These are phyloP conservation scores for Chamaedrilus cognettii DNA, from an alignment of 2,888 invertebrate genomes.

Conservation along the genomic window DNA sequence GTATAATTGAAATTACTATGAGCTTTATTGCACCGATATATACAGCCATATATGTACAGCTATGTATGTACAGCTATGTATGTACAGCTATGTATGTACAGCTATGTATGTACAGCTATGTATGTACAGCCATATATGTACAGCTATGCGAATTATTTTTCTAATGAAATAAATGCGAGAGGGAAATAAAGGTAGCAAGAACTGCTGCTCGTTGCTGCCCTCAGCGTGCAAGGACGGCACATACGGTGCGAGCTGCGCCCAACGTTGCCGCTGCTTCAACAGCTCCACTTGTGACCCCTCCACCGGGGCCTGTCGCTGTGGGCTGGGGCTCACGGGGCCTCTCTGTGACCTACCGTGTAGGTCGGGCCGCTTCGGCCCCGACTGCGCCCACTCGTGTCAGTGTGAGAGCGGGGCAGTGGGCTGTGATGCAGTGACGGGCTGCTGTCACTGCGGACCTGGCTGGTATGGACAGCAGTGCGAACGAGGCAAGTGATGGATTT, in stretches of 20 bases:
- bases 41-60: no score
- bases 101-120: no score
- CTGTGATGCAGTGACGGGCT: conserved; percentile 68
- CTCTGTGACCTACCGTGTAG: conserved; percentile 29
- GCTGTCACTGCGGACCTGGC: conserved; percentile 67
- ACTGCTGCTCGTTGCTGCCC: no score
- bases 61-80: no score
- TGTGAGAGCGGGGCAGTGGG: conserved; percentile 51
- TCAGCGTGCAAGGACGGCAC: conserved; percentile 7
- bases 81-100: no score
- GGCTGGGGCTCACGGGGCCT: conserved; percentile 52
- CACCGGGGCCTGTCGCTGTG: conserved; percentile 55
- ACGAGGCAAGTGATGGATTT: conserved; percentile 65
- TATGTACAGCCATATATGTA: no score
- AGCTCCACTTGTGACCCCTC: conserved; percentile 60
- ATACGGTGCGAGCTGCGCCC: conserved; percentile 57
- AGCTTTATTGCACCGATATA: no score
- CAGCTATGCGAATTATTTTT: no score
- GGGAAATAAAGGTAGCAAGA: no score
- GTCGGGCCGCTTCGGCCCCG: conserved; percentile 50
- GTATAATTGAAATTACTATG: no score
- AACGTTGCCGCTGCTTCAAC: conserved; percentile 60
- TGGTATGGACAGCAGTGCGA: conserved; percentile 61
- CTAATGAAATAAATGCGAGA: no score
- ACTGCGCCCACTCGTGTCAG: conserved; percentile 48